Base-by-base conservation (phyloP, 2,888 invertebrate species). In the Drosophila conformis region DNA sequence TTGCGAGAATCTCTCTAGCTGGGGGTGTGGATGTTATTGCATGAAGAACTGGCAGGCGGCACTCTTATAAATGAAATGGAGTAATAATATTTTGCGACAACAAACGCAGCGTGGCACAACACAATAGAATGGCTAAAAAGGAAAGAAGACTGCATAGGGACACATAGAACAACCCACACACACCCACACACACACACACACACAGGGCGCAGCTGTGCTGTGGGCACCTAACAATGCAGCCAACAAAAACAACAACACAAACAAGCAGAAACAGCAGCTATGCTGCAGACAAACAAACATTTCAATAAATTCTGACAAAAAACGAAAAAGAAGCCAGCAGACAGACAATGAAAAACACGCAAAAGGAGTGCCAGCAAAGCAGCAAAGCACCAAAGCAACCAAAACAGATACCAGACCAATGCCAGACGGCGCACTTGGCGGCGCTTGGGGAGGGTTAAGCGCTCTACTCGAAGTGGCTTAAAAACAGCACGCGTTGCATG, bases 21-120 rank as follows among this genome's bases (percentile, higher is more conserved):
- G 27, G 58, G 33, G 15, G 42, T 31, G 10, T 4, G 38, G 57
- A 31, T 33, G 35, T 25, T 46, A 51, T 49, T 52, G 61, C 35
- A 40, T 40, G 60, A 58, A 61, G 59, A 56, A 46, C 25, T 57
- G 46, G 58, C 58, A 49, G 60, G 65, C 71, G 67, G 85, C 90
- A 89, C 88, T 89, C 80, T 90, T 90, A 86, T 87, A 91, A 90
- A 89, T 86, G 89, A 90, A 90, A 91, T 91, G 89, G 90, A 89
- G 89, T 89, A 91, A 91, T 91, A 91, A 90, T 90, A 90, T 90
- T 91, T 90, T 91, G 86, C 69, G 89, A 83, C 86, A 90, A 87
- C 82, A 86, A 83, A 77, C 69, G 75, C 76, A 80, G 70, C 49
- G 53, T 36, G 54, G 29, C 59, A 25, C 54, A 48, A 59, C 48